Evolutionary conservation across 2,113 vertebrate species (phyloP).

Genomic region (Corythornis vintsioides): DNA sequence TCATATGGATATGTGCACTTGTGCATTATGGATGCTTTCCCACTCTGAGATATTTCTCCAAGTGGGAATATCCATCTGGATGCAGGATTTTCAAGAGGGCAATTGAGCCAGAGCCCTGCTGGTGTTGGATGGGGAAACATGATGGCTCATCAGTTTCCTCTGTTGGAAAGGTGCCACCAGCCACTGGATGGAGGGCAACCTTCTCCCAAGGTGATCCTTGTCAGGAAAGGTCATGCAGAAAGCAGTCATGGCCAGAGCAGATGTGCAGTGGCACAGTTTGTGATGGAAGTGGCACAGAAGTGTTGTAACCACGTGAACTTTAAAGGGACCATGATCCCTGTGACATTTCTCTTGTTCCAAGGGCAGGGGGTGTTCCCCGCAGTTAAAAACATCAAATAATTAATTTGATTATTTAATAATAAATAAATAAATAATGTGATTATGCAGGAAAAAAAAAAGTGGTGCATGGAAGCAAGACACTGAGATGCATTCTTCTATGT

Average conservation of each 20-base stretch:
- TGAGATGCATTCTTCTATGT: neutral
- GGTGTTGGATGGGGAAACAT: slow-evolving; percentile 9
- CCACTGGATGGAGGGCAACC: neutral
- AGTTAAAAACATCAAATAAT: neutral
- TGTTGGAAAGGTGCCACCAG: slow-evolving; percentile 5
- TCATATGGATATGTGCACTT: neutral
- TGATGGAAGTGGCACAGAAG: neutral
- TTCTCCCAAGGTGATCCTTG: slow-evolving; percentile 46
- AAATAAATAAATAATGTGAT: no score
- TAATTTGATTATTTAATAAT: neutral
- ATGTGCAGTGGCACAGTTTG: slow-evolving; percentile 8
- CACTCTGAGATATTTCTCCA: neutral
- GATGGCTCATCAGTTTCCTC: slow-evolving; percentile 45
- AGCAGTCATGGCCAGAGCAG: neutral
- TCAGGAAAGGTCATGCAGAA: slow-evolving; percentile 13
- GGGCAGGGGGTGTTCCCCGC: neutral
- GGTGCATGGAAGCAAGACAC: neutral
- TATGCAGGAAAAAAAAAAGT: neutral
- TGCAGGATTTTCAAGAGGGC: neutral
- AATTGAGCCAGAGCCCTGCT: slow-evolving; percentile 30
- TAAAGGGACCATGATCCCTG: neutral
- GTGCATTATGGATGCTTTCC: neutral
- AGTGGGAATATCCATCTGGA: slow-evolving; percentile 60
- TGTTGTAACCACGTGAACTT: neutral
- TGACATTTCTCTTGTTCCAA: slow-evolving; percentile 6